These are phyloP conservation scores for Danio jaintianensis DNA, from an alignment of 2,797 vertebrate genomes.

Conservation along the genomic window DNA sequence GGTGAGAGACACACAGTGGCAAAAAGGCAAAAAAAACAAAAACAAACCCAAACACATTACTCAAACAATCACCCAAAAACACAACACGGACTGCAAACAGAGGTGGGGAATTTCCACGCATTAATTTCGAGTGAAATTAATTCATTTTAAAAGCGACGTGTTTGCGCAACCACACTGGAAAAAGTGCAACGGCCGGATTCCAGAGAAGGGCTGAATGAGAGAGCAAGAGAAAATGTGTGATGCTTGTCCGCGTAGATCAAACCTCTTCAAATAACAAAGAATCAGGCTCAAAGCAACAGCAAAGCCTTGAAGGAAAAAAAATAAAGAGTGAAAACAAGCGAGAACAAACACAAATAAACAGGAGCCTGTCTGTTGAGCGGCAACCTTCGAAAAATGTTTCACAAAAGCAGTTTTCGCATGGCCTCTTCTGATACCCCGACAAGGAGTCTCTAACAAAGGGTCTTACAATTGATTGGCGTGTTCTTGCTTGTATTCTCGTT, in stretches of 20 bases:
- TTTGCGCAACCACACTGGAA: slow-evolving; percentile 38
- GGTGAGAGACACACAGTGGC: slow-evolving; percentile 25
- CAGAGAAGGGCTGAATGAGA: slow-evolving; percentile 9
- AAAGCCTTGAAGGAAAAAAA: slow-evolving; percentile 55
- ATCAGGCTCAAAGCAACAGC: slow-evolving; percentile 58
- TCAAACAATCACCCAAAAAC: slow-evolving; percentile 53
- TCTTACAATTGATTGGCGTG: slow-evolving; percentile 54
- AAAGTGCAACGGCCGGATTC: slow-evolving; percentile 19
- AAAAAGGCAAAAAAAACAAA: slow-evolving; percentile 39
- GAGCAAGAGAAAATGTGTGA: slow-evolving; percentile 28
- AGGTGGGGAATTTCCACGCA: slow-evolving; percentile 21
- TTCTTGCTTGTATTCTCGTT: slow-evolving; percentile 62
- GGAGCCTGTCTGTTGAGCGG: slow-evolving; percentile 51
- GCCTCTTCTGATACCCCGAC: slow-evolving; percentile 54
- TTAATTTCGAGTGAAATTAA: slow-evolving; percentile 48
- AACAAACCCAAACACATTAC: slow-evolving; percentile 44
- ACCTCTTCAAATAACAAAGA: slow-evolving; percentile 58
- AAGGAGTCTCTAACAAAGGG: slow-evolving; percentile 57
- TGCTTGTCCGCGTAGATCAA: slow-evolving; percentile 41
- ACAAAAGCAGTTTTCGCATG: slow-evolving; percentile 53
- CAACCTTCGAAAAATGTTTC: slow-evolving; percentile 58
- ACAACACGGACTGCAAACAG: slow-evolving; percentile 49
- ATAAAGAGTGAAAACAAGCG: slow-evolving; percentile 13
- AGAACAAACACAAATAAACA: slow-evolving; percentile 60
- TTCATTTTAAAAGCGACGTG: slow-evolving; percentile 39